Evolutionary conservation across 2,888 invertebrate genomes (phyloP).

Genomic region (Rhaphigaster nebulosa): DNA sequence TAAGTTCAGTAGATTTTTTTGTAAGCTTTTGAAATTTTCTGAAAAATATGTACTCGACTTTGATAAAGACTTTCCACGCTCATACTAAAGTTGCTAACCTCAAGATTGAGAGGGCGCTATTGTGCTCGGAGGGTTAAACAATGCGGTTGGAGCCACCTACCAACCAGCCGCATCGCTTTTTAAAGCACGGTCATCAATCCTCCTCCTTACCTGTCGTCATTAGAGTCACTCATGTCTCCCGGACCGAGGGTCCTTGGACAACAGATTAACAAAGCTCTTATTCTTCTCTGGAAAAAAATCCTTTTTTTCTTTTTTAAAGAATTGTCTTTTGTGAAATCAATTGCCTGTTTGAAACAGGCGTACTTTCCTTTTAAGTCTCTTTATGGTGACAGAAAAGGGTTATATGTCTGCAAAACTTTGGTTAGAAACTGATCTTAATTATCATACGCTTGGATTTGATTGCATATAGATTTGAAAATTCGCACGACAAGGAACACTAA

Average conservation of each 20-base stretch:
- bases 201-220: neutral
- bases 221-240: constrained; percentile 9
- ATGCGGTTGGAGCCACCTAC: neutral
- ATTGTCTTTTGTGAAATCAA: neutral
- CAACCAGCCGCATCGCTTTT: neutral
- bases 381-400: neutral
- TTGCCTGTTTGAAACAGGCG: neutral
- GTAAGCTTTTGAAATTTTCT: neutral
- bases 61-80: neutral
- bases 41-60: neutral
- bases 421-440: too few relatives aligned
- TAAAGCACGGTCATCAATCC: constrained; percentile 17
- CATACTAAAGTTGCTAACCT: neutral
- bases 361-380: neutral
- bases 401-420: too few relatives aligned
- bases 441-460: too few relatives aligned
- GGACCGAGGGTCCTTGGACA: neutral
- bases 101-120: neutral
- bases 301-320: neutral
- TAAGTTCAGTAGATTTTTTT: too few relatives aligned
- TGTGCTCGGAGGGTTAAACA: neutral
- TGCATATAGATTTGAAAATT: too few relatives aligned
- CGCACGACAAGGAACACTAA: too few relatives aligned
- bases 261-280: constrained; percentile 10
- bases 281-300: neutral